phyloP scores from a whole-genome alignment of 64 coral and sea anemone species.

The Stylophora pistillata region DNA sequence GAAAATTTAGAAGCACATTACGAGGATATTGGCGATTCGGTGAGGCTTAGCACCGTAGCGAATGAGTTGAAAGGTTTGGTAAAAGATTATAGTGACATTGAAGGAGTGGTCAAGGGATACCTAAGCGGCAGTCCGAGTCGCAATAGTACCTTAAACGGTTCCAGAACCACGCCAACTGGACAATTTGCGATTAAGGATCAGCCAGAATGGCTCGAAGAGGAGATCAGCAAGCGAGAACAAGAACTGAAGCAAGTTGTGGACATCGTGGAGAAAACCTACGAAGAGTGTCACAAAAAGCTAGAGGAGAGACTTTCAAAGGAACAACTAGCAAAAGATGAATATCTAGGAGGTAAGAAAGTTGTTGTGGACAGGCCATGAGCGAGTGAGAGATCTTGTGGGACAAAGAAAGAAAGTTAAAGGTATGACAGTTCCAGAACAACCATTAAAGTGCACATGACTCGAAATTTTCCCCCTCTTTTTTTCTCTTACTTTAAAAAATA shows the following conservation, averaged over 20 bases:
- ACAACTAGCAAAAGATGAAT: neutral
- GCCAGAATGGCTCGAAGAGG: neutral
- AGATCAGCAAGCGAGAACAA: constrained; percentile 8
- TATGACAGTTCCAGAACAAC: neutral
- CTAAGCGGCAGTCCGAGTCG: neutral
- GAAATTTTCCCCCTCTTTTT: neutral
- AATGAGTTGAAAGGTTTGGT: constrained; percentile 14
- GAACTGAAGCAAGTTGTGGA: neutral
- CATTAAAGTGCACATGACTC: neutral
- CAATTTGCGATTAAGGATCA: neutral
- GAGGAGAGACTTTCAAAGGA: neutral
- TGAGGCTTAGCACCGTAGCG: neutral
- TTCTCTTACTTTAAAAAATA: too few species aligned
- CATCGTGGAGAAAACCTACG: constrained; percentile 2
- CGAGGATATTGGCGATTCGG: neutral
- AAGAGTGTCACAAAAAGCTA: constrained; percentile 1
- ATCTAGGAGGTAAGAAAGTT: constrained; percentile 5
- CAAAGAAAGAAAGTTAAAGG: neutral
- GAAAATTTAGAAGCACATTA: constrained; percentile 28
- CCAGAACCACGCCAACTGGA: neutral
- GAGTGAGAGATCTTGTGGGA: neutral
- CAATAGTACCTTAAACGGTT: neutral
- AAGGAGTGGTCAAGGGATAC: constrained; percentile 31
- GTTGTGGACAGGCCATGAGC: neutral
- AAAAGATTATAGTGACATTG: neutral